Evolutionary conservation across 2,113 vertebrate genomes (phyloP), one percentile per base, ranked within the genome.

Genomic region (Spea bombifrons): DNA sequence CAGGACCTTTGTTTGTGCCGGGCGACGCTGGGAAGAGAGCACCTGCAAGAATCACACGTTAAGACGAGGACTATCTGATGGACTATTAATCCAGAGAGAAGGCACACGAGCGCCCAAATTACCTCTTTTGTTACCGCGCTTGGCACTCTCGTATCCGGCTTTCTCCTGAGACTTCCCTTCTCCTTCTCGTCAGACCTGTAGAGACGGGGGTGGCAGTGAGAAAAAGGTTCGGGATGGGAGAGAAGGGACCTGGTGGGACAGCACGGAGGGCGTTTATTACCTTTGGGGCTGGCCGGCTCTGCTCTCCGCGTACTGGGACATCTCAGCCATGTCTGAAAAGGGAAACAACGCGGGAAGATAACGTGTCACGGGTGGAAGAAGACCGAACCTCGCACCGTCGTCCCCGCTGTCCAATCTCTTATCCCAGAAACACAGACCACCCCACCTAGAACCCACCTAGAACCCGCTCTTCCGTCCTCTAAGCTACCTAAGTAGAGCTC

Each of bases 111-210:
- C 7, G 50, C 50, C 30, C 13, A 5, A 46, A 13, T 64, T 17
- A 79, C 76, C 63, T 79, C 76, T 72, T 79, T 79, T 50, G 55
- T 79, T 15, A 79, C 76, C 0, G 30, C 59, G 15, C 61, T 68
- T 15, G 67, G 17, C 3, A n/a, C 59, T 78, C 30, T 71, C n/a
- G 5, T 7, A 5, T 44, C 69, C 5, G 30, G 69, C 5, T 8
- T 52, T 8, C 48, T 79, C 44, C n/a, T 16, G 17, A 49, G 17
- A 17, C 49, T 70, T 4, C 17, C 59, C 0, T 12, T 47, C 4
- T 66, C 61, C 13, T 61, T 76, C 3, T 78, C 70, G 8, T 71
- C 49, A 30, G 68, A 66, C 15, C 76, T 79, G 30, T 13, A 49
- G 17, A 48, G 2, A 57, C 1, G 17, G 7, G 46, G 7, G 45